Percentiles rank a stretch among this genome's conserved stretches.
Conservation (phyloP, 2,797 vertebrate genomes). For the Tiaroga cobitis region DNA sequence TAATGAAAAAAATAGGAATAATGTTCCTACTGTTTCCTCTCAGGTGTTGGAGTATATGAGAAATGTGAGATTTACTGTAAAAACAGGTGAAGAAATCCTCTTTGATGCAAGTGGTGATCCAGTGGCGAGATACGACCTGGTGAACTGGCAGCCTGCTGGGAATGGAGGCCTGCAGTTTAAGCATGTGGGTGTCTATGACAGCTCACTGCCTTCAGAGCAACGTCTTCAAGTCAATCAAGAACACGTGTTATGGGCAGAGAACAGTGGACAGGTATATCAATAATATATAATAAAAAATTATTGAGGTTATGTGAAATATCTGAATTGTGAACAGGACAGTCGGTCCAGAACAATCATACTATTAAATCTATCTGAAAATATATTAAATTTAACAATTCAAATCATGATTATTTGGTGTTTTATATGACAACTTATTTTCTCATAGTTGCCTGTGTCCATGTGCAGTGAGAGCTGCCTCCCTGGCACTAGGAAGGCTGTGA, state of each 20-base stretch:
- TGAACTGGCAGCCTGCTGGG: conserved; percentile 74
- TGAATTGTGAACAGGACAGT: too few species aligned
- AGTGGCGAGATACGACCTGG: conserved; percentile 73
- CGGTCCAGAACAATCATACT: too few species aligned
- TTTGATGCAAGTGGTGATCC: conserved; percentile 72
- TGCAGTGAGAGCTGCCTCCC: conserved; percentile 74
- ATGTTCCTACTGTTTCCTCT: neutral
- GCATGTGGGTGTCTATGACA: conserved; percentile 75
- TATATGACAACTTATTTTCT: neutral
- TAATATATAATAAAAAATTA: neutral
- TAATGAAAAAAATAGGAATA: neutral
- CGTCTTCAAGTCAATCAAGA: conserved; percentile 65
- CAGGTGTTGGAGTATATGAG: conserved; percentile 41
- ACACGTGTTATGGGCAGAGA: conserved; percentile 69
- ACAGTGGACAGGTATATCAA: conserved; percentile 58
- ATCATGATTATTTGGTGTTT: too few species aligned
- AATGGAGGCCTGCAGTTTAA: conserved; percentile 68
- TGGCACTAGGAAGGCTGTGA: conserved; percentile 73
- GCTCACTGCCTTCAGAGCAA: conserved; percentile 65
- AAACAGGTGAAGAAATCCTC: conserved; percentile 54
- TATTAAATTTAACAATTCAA: neutral
- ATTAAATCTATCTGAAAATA: too few species aligned
- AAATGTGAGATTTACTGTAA: conserved; percentile 49
- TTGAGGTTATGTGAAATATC: neutral
- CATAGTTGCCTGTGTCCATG: conserved; percentile 72